These are phyloP conservation scores for Microplitis manilae DNA, from an alignment of 2,888 invertebrate species.

Conservation along the genomic window DNA sequence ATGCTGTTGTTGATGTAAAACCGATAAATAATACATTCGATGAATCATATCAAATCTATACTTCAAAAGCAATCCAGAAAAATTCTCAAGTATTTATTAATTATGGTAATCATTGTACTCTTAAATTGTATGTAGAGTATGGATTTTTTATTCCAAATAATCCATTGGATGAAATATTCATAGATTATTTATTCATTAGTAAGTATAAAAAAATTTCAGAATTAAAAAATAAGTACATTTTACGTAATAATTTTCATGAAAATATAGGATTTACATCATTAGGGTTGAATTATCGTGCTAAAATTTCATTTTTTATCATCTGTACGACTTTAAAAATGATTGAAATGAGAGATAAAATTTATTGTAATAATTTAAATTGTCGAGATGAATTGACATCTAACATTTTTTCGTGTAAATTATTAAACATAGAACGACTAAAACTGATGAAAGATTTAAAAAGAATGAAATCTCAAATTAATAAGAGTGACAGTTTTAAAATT, in stretches of 20 bases:
- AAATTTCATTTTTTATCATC: slow-evolving; percentile 58
- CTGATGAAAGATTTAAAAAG: slow-evolving; percentile 46
- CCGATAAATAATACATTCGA: slow-evolving; percentile 63
- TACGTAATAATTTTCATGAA: slow-evolving; percentile 76
- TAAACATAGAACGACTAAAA: slow-evolving; percentile 53
- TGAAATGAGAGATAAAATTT: slow-evolving; percentile 60
- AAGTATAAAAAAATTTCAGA: slow-evolving; percentile 68
- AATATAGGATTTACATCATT: slow-evolving; percentile 77
- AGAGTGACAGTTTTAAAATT: slow-evolving; percentile 58
- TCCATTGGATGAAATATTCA: slow-evolving; percentile 78
- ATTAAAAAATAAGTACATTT: slow-evolving; percentile 77
- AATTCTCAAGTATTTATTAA: slow-evolving; percentile 89
- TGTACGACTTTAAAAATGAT: slow-evolving; percentile 50
- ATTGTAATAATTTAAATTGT: slow-evolving; percentile 52
- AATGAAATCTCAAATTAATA: slow-evolving; percentile 53
- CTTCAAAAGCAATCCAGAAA: slow-evolving; percentile 74
- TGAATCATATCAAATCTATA: slow-evolving; percentile 74
- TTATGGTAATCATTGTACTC: slow-evolving; percentile 88
- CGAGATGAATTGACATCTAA: slow-evolving; percentile 52
- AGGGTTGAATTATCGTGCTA: slow-evolving; percentile 81
- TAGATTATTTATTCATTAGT: slow-evolving; percentile 75
- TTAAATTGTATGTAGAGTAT: slow-evolving; percentile 87
- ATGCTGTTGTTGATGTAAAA: slow-evolving; percentile 74
- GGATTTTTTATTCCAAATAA: slow-evolving; percentile 85
- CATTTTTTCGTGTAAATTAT: slow-evolving; percentile 53